Conservation (phyloP, 2,113 vertebrate genomes). For the Microcebus ravelobensis region DNA sequence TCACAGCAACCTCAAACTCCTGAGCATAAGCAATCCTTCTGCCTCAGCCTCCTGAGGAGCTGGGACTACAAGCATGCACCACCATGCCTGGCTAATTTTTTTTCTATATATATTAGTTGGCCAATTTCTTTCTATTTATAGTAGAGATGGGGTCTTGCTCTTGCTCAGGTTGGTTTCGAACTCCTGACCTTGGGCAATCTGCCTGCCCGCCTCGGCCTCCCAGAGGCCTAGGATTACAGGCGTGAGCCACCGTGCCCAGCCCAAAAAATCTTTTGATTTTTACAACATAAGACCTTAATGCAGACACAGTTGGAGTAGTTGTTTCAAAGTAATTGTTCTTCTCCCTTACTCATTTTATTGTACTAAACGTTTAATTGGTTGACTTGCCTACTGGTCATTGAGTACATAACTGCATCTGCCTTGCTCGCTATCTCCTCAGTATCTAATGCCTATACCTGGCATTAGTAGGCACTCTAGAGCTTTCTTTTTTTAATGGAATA, state of each 20-base stretch:
- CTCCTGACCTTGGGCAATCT: too few relatives aligned
- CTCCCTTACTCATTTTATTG: neutral
- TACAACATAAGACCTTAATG: neutral
- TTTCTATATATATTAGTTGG: too few relatives aligned
- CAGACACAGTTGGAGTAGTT: neutral
- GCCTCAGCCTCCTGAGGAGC: too few relatives aligned
- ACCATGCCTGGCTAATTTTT: too few relatives aligned
- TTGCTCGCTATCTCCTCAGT: neutral
- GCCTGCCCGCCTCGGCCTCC: too few relatives aligned
- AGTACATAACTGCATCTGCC: neutral
- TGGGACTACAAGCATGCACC: too few relatives aligned
- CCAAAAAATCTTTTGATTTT: neutral
- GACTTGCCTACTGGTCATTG: neutral
- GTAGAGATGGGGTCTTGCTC: too few relatives aligned
- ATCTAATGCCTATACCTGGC: neutral
- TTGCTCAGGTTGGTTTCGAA: too few relatives aligned
- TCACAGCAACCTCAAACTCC: too few relatives aligned
- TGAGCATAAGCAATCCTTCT: accelerated
- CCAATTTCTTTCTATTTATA: too few relatives aligned
- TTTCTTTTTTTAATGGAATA: neutral
- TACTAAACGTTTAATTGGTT: neutral
- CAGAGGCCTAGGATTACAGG: too few relatives aligned
- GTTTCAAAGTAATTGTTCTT: neutral
- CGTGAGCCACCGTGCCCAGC: too few relatives aligned
- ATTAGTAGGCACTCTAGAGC: neutral